These are phyloP conservation scores for Xiphias gladius DNA, from an alignment of 2,113 vertebrate species.

Conservation along the genomic window DNA sequence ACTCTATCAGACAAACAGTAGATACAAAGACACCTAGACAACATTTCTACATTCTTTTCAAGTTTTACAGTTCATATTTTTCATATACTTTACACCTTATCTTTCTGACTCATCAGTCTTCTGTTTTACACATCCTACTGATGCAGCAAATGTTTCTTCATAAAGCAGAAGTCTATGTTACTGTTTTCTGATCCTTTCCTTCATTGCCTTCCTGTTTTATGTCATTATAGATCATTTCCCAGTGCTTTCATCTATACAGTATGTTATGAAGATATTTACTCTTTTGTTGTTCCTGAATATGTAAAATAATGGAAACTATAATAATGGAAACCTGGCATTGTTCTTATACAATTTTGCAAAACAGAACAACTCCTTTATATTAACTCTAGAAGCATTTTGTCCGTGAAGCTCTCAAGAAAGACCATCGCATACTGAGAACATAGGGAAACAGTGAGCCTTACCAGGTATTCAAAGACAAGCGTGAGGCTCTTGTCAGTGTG, in stretches of 20 bases:
- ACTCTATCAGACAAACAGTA: slow-evolving; percentile 27
- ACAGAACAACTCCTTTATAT: not conserved
- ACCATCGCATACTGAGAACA: not conserved
- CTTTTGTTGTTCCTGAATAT: not conserved
- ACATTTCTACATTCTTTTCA: not conserved
- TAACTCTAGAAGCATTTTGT: not conserved
- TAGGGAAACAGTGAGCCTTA: slow-evolving; percentile 69
- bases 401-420: not conserved
- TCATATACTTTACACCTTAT: not conserved
- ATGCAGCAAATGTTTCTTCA: not conserved
- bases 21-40: not conserved
- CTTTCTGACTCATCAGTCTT: not conserved
- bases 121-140: not conserved
- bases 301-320: too few species aligned
- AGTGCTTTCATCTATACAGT: not conserved
- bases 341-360: not conserved
- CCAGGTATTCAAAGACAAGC: slow-evolving; percentile 98
- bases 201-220: not conserved
- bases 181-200: not conserved
- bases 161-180: too few species aligned
- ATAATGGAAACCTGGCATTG: too few species aligned
- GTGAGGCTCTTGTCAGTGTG: slow-evolving; percentile 99
- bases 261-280: not conserved
- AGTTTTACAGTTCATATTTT: not conserved
- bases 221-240: too few species aligned